Base-by-base conservation (phyloP, 2,888 invertebrate species). In the Xanthostigma xanthostigma region DNA sequence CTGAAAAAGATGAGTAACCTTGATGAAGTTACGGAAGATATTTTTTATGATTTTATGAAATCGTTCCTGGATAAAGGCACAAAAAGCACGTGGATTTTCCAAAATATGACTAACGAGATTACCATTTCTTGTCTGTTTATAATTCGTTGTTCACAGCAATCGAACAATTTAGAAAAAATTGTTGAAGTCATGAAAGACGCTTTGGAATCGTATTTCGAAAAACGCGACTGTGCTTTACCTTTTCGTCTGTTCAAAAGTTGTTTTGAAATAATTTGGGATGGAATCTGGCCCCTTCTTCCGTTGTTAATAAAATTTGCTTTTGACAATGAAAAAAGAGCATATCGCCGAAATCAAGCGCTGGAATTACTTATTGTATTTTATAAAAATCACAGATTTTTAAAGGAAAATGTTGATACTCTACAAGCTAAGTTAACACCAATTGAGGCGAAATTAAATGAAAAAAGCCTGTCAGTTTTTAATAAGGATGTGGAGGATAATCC, bases 341-440 rank as follows among this genome's bases (percentile, higher is more conserved):
- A 78, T 57, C 70, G 81, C 27, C 73, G 79, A 41, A 77, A 74
- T 52, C 84, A 84, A 65, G 80, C 80, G 0, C 58, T 81, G 2
- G 81, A 83, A 58, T 64, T 85, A 50, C 60, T 84, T 42, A 67
- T 70, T n/a, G 68, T 76, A 3, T 79, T 84, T 54, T 84, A 80
- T 61, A 70, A 71, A 44, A 76, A 80, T 55, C 64, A 75, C 11
- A 72, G 78, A 56, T 60, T 70, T 38, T 59, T 71, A 10, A 55
- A 50, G 12, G 52, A 52, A 5, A 72, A 72, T 53, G 64, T 63
- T 9, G 66, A 68, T n/a, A 59, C 60, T 38, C 59, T 64, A 13
- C 55, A 66, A 12, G 57, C 54, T 34, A 65, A 68, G 46, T 57
- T 75, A 45, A 55, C 62, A 9, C 63, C 67, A 46, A 57, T 74